These are phyloP conservation scores for Hypotaenidia philippensis DNA, from an alignment of 2,797 vertebrate species.

Conservation along the genomic window DNA sequence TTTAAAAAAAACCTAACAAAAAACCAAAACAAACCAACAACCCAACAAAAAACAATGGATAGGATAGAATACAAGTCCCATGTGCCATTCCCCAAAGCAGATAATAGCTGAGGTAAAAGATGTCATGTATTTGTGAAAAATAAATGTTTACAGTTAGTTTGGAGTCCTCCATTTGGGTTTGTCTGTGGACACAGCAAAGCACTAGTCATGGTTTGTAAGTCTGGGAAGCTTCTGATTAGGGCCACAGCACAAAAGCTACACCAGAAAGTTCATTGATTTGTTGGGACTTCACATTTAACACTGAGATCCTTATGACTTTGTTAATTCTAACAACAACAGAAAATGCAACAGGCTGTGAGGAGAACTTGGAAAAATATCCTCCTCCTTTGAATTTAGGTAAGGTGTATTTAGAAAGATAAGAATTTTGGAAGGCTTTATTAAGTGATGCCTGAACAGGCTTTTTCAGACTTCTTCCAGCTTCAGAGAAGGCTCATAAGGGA, in stretches of 20 bases:
- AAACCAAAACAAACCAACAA: no score
- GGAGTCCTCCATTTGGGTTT: not conserved
- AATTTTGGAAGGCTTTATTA: not conserved
- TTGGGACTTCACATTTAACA: not conserved
- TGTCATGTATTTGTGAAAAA: not conserved
- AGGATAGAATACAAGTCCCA: not conserved
- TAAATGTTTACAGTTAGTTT: not conserved
- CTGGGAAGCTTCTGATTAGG: not conserved
- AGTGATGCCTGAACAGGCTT: not conserved
- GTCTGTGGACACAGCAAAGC: not conserved
- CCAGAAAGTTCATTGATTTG: not conserved
- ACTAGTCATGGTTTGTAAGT: not conserved
- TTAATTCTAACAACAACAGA: not conserved
- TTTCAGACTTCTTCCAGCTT: not conserved
- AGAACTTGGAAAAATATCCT: not conserved
- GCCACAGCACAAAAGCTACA: not conserved
- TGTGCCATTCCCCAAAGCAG: not conserved
- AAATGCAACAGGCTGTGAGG: not conserved
- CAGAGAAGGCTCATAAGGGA: not conserved
- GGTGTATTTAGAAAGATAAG: not conserved
- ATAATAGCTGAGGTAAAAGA: not conserved
- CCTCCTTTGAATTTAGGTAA: not conserved
- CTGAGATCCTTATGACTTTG: not conserved
- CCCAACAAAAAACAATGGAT: not conserved
- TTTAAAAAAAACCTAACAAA: no score